Evolutionary conservation across 2,888 invertebrate species (phyloP).

Genomic region (Xanthorhoe spadicearia): DNA sequence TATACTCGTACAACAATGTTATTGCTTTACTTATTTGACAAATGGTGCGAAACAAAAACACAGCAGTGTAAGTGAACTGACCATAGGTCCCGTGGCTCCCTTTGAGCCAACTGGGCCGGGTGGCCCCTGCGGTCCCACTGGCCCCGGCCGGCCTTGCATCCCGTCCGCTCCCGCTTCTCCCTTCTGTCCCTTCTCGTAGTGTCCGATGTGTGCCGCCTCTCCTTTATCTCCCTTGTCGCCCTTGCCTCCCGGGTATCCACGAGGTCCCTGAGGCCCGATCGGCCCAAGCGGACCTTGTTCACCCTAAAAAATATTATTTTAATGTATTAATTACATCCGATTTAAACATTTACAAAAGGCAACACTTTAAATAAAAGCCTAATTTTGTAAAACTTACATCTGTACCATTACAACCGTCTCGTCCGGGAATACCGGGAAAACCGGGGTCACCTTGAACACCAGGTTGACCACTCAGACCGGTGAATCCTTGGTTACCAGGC

Average conservation of each 20-base stretch:
- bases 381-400: conserved; percentile 87
- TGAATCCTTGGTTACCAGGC: conserved; percentile 93
- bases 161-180: conserved; percentile 93
- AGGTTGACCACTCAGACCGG: conserved; percentile 93
- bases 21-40: not conserved
- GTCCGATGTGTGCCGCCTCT: conserved; percentile 90
- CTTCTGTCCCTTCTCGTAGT: conserved; percentile 91
- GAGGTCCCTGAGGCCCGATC: conserved; percentile 89
- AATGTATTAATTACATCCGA: too few species aligned
- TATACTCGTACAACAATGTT: not conserved
- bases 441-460: conserved; percentile 89
- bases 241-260: conserved; percentile 88
- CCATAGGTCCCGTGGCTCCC: conserved; percentile 86
- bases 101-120: conserved; percentile 84
- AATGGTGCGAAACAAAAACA: not conserved
- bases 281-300: conserved; percentile 88
- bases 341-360: too few species aligned
- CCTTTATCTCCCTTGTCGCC: conserved; percentile 92
- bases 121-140: conserved; percentile 86
- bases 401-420: conserved; percentile 98
- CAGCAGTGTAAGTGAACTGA: conserved; percentile 53
- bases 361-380: too few species aligned
- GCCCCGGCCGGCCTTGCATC: conserved; percentile 86
- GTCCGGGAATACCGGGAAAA: conserved; percentile 91
- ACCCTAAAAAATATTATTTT: conserved; percentile 82